These are phyloP conservation scores for Altica lythri DNA, from an alignment of 2,888 invertebrate genomes.

Conservation along the genomic window DNA sequence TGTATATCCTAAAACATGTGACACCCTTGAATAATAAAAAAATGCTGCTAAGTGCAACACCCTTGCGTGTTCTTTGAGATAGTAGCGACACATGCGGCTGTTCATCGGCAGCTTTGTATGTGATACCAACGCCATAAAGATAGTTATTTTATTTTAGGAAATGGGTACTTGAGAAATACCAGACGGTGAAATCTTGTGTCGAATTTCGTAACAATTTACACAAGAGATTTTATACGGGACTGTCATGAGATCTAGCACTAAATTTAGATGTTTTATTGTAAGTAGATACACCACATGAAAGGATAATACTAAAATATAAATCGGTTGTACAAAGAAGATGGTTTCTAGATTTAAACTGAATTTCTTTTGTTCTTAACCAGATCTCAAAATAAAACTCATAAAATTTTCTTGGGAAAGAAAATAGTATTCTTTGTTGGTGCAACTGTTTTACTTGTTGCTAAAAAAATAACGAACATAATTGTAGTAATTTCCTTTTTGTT, in stretches of 20 bases:
- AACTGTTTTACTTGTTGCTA: too few species aligned
- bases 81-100: conserved; percentile 11
- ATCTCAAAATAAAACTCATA: too few species aligned
- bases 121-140: conserved; percentile 11
- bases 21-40: conserved; percentile 4
- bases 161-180: conserved; percentile 15
- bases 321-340: conserved; percentile 5
- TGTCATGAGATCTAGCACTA: conserved; percentile 14
- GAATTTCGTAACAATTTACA: conserved; percentile 15
- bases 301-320: conserved; percentile 1
- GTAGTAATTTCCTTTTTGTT: too few species aligned
- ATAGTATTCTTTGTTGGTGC: too few species aligned
- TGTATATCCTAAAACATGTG: conserved; percentile 7
- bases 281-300: conserved; percentile 14
- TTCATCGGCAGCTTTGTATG: conserved; percentile 10
- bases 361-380: too few species aligned
- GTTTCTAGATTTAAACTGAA: too few species aligned
- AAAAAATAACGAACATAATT: too few species aligned
- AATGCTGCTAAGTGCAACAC: neutral
- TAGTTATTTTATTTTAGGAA: conserved; percentile 16
- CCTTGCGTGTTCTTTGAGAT: conserved; percentile 11
- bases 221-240: conserved; percentile 10
- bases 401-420: too few species aligned
- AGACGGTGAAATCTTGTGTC: conserved; percentile 7
- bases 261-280: conserved; percentile 14